These are phyloP conservation scores for Darevskia mixta DNA, from an alignment of 2,797 vertebrate species.

Conservation along the genomic window DNA sequence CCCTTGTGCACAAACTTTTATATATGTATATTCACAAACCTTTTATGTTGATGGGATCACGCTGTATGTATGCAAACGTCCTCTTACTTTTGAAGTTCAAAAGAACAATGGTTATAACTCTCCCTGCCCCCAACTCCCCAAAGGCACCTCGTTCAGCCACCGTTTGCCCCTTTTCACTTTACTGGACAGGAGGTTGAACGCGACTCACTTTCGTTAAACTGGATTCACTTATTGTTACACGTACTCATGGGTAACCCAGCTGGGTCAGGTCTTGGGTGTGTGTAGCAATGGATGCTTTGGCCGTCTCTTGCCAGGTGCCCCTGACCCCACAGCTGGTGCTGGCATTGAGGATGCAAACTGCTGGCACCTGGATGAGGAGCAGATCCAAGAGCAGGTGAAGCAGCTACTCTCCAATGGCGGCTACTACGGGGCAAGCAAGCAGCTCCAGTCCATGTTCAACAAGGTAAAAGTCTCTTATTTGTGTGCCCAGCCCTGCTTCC, in stretches of 20 bases:
- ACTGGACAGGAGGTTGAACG: no score
- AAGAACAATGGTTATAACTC: not conserved
- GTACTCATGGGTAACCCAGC: not conserved
- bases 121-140: not conserved
- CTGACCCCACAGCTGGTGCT: conserved; percentile 77
- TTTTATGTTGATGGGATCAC: not conserved
- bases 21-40: not conserved
- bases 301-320: conserved; percentile 65
- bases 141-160: not conserved
- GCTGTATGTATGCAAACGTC: not conserved
- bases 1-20: not conserved
- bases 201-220: not conserved
- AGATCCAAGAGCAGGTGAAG: conserved; percentile 81
- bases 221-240: no score
- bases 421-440: conserved; percentile 79
- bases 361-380: conserved; percentile 80
- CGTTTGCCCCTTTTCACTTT: not conserved
- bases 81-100: not conserved
- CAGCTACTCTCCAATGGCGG: conserved; percentile 78
- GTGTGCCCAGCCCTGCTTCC: not conserved
- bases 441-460: conserved; percentile 79
- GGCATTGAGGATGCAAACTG: conserved; percentile 79
- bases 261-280: no score
- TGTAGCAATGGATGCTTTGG: not conserved
- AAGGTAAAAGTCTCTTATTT: conserved; percentile 64